phyloP scores from a whole-genome alignment of 2,888 invertebrate species.

The Thymelicus sylvestris region DNA sequence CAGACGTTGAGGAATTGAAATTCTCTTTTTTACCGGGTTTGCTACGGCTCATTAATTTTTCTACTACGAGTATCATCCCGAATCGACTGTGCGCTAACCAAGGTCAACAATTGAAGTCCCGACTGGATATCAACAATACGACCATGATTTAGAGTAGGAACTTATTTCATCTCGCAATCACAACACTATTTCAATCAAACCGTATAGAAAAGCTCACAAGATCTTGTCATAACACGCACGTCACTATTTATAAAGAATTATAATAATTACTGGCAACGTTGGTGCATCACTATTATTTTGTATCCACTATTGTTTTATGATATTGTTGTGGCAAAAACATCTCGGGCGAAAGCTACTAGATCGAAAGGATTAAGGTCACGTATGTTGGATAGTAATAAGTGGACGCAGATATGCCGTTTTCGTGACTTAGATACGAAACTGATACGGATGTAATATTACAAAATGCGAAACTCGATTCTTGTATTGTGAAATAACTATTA shows the following conservation, averaged over 20 bases:
- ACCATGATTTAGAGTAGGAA: constrained; percentile 15
- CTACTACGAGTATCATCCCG: constrained; percentile 36
- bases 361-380: constrained; percentile 74
- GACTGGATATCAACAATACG: constrained; percentile 12
- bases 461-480: constrained; percentile 38
- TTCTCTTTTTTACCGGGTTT: constrained; percentile 44
- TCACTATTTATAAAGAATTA: constrained; percentile 29
- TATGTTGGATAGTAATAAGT: constrained; percentile 71
- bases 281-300: not conserved
- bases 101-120: constrained; percentile 11
- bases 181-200: constrained; percentile 26
- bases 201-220: constrained; percentile 18
- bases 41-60: constrained; percentile 47
- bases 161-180: constrained; percentile 22
- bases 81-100: constrained; percentile 11
- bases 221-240: constrained; percentile 21
- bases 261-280: constrained; percentile 22
- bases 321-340: constrained; percentile 49
- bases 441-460: constrained; percentile 47
- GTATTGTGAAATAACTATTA: constrained; percentile 32
- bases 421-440: constrained; percentile 65
- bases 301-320: constrained; percentile 41
- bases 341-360: constrained; percentile 53
- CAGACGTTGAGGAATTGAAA: constrained; percentile 48
- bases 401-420: constrained; percentile 68